phyloP scores from a whole-genome alignment of 2,888 invertebrate species.

The Smittia aterrima region DNA sequence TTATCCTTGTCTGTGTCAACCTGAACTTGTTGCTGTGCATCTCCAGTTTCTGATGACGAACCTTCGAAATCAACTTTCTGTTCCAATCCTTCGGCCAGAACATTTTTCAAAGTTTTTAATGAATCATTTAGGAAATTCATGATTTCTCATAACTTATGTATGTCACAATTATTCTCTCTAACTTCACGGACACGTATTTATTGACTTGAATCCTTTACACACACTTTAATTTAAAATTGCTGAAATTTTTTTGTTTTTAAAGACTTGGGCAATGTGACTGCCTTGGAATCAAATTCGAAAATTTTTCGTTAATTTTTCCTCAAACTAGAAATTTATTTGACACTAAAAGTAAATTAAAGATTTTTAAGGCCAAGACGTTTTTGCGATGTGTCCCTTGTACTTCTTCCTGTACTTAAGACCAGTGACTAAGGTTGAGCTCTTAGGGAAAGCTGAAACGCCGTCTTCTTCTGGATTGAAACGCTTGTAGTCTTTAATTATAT shows the following conservation, averaged over 20 bases:
- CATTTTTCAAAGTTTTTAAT: slow-evolving; percentile 34
- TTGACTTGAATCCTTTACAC: no score
- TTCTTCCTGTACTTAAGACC: slow-evolving; percentile 79
- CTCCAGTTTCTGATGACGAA: background rate
- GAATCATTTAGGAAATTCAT: slow-evolving; percentile 40
- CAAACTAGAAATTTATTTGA: no score
- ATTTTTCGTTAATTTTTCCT: background rate
- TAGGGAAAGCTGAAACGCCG: slow-evolving; percentile 81
- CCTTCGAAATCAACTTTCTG: slow-evolving; percentile 34
- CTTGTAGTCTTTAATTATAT: slow-evolving; percentile 76
- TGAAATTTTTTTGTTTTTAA: background rate
- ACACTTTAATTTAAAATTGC: no score
- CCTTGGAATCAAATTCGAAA: no score
- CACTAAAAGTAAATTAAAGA: background rate
- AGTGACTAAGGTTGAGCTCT: slow-evolving; percentile 78
- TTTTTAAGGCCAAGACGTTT: slow-evolving; percentile 61
- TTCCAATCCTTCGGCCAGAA: slow-evolving; percentile 16
- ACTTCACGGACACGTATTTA: background rate
- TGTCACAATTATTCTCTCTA: background rate
- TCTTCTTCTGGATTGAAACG: slow-evolving; percentile 82
- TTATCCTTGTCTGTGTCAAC: background rate
- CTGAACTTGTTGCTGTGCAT: background rate
- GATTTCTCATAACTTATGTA: background rate
- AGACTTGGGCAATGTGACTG: no score
- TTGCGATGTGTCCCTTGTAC: slow-evolving; percentile 70